phyloP scores from a whole-genome alignment of 1,140 invertebrate species.

The Dendrolimus punctatus region DNA sequence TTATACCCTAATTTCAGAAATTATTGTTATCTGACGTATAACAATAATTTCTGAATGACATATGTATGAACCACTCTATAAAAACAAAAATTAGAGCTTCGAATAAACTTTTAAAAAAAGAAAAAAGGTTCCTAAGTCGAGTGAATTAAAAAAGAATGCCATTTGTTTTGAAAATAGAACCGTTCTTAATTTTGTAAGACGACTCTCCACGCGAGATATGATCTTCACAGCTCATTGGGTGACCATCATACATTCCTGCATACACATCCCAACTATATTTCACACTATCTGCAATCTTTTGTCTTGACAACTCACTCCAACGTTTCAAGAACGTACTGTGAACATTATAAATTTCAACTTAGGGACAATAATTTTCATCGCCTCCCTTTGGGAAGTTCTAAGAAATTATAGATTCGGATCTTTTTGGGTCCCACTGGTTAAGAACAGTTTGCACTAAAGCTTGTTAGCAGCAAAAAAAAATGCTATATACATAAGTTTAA shows the following conservation, averaged over 20 bases:
- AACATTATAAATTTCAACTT: slow-evolving; percentile 50
- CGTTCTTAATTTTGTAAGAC: too few relatives aligned
- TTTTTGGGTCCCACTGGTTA: too few relatives aligned
- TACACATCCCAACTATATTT: slow-evolving; percentile 44
- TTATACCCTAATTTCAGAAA: too few relatives aligned
- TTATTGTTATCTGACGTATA: too few relatives aligned
- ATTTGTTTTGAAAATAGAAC: too few relatives aligned
- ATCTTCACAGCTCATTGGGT: slow-evolving; percentile 42
- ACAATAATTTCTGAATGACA: too few relatives aligned
- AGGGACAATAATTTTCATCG: slow-evolving; percentile 40
- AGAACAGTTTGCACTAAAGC: too few relatives aligned
- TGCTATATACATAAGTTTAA: too few relatives aligned
- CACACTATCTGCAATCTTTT: slow-evolving; percentile 36
- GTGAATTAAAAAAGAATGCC: too few relatives aligned
- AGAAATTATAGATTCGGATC: slow-evolving; percentile 61
- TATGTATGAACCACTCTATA: neutral
- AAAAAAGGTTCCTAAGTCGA: neutral
- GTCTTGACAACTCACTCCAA: slow-evolving; percentile 51
- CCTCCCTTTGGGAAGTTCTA: slow-evolving; percentile 39
- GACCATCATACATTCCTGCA: slow-evolving; percentile 42
- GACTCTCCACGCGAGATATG: neutral
- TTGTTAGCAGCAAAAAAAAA: too few relatives aligned
- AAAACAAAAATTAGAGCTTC: slow-evolving; percentile 8
- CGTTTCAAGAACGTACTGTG: slow-evolving; percentile 44
- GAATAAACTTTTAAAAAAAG: slow-evolving; percentile 12